phyloP scores from a whole-genome alignment of 1,140 invertebrate genomes.

The Scaptomyza pallida region DNA sequence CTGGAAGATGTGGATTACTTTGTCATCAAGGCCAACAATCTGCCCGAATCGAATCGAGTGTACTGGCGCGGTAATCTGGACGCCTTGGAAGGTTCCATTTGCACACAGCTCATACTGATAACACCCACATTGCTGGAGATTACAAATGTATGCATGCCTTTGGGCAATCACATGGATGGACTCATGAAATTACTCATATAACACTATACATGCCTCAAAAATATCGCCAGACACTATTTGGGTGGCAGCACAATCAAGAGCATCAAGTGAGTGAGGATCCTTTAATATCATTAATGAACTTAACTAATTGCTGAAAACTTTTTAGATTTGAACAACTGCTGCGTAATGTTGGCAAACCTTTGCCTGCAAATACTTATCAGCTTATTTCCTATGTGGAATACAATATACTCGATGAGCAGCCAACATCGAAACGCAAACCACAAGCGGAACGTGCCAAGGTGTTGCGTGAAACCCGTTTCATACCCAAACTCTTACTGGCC shows the following conservation, averaged over 20 bases:
- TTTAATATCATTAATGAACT: not conserved
- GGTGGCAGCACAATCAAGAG: constrained; percentile 38
- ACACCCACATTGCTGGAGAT: constrained; percentile 64
- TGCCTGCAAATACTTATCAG: constrained; percentile 85
- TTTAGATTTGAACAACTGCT: constrained; percentile 86
- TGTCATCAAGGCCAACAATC: constrained; percentile 73
- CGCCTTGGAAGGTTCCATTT: constrained; percentile 70
- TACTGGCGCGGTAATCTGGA: constrained; percentile 66
- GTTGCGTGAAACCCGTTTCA: constrained; percentile 86
- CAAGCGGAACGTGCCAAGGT: constrained; percentile 85
- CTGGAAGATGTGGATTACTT: constrained; percentile 78
- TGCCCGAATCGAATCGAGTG: constrained; percentile 65
- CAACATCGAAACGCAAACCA: constrained; percentile 70
- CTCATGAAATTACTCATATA: constrained; percentile 73
- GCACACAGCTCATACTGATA: constrained; percentile 72
- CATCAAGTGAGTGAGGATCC: constrained; percentile 60
- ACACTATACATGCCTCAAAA: constrained; percentile 74
- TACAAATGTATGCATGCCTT: constrained; percentile 68
- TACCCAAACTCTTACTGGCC: constrained; percentile 86
- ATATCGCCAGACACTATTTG: constrained; percentile 72
- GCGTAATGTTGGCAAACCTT: constrained; percentile 85
- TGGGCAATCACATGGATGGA: constrained; percentile 69
- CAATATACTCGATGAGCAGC: constrained; percentile 72
- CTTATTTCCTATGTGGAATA: constrained; percentile 86
- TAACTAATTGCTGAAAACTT: constrained; percentile 1